These are phyloP conservation scores for Grantiella picta DNA, from an alignment of 2,113 vertebrate genomes.

Conservation along the genomic window DNA sequence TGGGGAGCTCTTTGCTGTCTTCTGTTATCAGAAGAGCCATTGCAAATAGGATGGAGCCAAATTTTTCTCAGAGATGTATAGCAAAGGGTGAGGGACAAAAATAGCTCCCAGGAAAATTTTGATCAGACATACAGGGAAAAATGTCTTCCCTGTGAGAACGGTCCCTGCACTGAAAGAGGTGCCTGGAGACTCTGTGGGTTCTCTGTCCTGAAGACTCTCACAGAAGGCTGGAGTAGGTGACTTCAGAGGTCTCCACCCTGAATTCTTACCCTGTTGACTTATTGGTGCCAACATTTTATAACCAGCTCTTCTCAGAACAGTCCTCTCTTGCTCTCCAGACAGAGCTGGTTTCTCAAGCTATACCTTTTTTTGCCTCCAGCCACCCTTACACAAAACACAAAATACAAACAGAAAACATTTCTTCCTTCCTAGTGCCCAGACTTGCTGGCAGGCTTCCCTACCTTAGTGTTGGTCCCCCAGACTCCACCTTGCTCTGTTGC, in stretches of 20 bases:
- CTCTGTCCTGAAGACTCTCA: neutral
- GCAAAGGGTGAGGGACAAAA: neutral
- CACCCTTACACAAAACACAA: neutral
- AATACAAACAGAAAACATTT: accelerated
- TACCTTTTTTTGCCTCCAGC: neutral
- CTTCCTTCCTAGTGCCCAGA: neutral
- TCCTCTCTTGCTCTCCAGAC: neutral
- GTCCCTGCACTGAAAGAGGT: neutral
- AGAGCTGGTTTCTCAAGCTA: neutral
- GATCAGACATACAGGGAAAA: neutral
- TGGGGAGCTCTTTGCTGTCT: neutral
- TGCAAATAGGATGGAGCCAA: neutral
- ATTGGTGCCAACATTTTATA: neutral
- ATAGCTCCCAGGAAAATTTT: neutral
- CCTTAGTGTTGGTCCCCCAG: neutral
- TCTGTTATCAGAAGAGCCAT: neutral
- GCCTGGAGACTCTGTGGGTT: neutral
- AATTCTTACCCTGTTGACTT: neutral
- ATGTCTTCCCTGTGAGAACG: neutral
- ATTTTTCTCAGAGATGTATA: neutral
- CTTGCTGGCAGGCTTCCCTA: neutral
- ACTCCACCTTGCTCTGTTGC: neutral
- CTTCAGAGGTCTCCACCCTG: neutral
- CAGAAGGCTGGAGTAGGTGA: neutral
- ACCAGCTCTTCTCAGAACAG: neutral